Conservation (phyloP, 2,113 vertebrate genomes). For the Varanus komodoensis region DNA sequence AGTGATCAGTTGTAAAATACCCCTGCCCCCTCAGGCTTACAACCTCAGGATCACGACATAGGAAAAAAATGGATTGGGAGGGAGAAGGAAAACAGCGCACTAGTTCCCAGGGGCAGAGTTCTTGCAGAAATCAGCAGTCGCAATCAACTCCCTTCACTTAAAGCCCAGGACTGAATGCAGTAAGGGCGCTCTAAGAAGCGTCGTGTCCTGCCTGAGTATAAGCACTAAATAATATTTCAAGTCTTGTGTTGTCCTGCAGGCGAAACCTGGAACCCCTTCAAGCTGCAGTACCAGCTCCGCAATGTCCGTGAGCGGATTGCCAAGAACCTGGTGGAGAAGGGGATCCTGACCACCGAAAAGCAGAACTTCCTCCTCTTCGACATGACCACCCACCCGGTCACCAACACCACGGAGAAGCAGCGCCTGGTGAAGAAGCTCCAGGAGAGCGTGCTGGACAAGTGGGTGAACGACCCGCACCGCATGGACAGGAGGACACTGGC, state of each 20-base stretch:
- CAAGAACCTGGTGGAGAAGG: constrained; percentile 88
- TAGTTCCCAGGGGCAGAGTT: too few species aligned
- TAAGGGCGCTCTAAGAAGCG: background rate
- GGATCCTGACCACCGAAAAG: constrained; percentile 86
- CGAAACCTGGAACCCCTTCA: constrained; percentile 90
- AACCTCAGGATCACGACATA: too few species aligned
- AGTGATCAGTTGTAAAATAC: too few species aligned
- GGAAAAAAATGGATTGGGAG: too few species aligned
- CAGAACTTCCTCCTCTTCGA: constrained; percentile 90
- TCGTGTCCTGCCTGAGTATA: background rate
- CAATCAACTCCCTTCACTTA: background rate
- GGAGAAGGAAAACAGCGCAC: too few species aligned
- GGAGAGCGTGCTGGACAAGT: constrained; percentile 83
- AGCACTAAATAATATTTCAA: background rate
- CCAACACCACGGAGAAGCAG: constrained; percentile 82
- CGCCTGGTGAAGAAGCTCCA: constrained; percentile 82
- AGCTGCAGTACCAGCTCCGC: constrained; percentile 86
- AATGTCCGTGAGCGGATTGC: constrained; percentile 87
- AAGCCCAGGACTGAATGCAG: background rate
- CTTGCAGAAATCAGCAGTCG: too few species aligned
- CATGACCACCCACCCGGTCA: constrained; percentile 88
- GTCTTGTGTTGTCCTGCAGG: constrained; percentile 64
- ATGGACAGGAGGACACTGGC: constrained; percentile 82
- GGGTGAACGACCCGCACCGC: constrained; percentile 82
- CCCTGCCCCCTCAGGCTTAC: too few species aligned